Evolutionary conservation across 2,888 invertebrate genomes (phyloP), one percentile per base, ranked within the genome.

Genomic region (Tetanocera ferruginea): DNA sequence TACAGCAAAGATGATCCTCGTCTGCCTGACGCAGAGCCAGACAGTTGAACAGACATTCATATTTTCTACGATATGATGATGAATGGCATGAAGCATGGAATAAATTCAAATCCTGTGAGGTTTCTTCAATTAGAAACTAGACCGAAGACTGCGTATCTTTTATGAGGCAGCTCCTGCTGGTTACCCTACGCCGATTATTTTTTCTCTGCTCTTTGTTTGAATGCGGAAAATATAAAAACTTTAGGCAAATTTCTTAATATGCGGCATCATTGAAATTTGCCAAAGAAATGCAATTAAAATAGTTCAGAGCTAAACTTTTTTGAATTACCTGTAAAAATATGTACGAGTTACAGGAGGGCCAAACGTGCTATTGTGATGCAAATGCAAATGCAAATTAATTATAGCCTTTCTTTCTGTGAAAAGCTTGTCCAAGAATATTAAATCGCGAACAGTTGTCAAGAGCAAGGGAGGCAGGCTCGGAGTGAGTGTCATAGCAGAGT

Each of bases 1-100:
- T 19, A 60, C 43, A 25, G 55, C n/a, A 60, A 60, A 23, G 57
- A 60, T 60, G 57, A 60, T 25, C 57, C 57, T 60, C 57, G 57
- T 8, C 57, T 60, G 57, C 9, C 9, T 57, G 9, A 25, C 19
- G 25, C 19, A 55, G 57, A 25, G 57, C 23, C 57, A 28, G 57
- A 19, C 11, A 19, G 11, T 14, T 23, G 25, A 28, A 60, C 57
- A 28, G 57, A 60, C 57, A 55, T 55, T 60, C 57, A 23, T 19
- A 43, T 60, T 60, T 28, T 19, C 25, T 25, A 60, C 25, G 19
- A 60, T 60, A 60, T 60, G 19, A 60, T 60, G 57, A 60, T 60
- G 57, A 60, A 60, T 60, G 43, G 43, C 43, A 43, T 43, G 43
- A 28, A 28, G 14, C 43, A 43, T 43, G 43, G 57, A 28, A 57